phyloP scores from a whole-genome alignment of 2,797 vertebrate genomes.

The Rhabdomys pumilio region DNA sequence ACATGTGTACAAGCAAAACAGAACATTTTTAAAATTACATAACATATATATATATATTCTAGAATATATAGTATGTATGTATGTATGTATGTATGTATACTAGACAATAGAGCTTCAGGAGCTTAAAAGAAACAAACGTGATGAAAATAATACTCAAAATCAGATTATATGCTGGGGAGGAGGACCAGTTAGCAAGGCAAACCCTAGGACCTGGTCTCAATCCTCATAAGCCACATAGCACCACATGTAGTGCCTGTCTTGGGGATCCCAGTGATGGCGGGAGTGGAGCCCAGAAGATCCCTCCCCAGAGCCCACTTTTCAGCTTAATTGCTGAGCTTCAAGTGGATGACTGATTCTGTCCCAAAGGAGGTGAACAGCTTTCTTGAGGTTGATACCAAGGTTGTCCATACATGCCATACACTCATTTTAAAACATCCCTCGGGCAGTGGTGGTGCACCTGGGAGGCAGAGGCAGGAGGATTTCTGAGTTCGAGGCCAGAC shows the following conservation, averaged over 20 bases:
- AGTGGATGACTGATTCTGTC: not conserved
- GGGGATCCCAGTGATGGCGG: not conserved
- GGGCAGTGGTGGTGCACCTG: no score
- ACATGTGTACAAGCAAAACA: not conserved
- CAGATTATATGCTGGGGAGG: not conserved
- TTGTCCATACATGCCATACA: not conserved
- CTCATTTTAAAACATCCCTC: not conserved
- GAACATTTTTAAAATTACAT: not conserved
- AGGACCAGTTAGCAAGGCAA: not conserved
- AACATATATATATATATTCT: not conserved
- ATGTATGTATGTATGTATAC: no score
- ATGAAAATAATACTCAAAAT: slow-evolving; percentile 61
- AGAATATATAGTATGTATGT: no score
- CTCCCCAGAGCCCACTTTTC: not conserved
- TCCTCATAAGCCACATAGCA: not conserved
- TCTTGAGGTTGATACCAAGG: not conserved
- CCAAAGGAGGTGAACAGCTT: not conserved
- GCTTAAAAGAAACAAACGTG: slow-evolving; percentile 37
- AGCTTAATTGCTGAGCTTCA: not conserved
- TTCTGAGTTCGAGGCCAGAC: no score
- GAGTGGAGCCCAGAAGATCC: no score
- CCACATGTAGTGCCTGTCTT: not conserved
- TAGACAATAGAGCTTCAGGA: slow-evolving; percentile 11
- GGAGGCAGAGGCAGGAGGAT: no score
- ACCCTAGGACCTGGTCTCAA: not conserved